Base-by-base conservation (phyloP, 2,113 vertebrate species). In the Malurus alboscapulatus region DNA sequence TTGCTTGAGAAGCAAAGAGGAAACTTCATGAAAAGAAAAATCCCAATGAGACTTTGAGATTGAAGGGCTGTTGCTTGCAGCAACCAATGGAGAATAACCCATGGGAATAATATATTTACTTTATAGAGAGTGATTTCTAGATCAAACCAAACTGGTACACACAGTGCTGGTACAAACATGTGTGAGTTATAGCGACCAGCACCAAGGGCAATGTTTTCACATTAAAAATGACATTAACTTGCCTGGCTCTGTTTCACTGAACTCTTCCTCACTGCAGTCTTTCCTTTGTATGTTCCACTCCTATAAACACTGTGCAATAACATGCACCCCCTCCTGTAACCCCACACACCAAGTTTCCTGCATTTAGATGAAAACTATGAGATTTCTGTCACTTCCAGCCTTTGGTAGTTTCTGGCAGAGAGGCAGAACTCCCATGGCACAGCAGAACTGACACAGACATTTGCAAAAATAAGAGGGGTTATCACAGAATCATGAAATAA, bases 111-210 rank as follows among this genome's bases (percentile, higher is more conserved):
- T 10, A 26, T 21, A 54, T 68, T 68, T 29, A 40, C 36, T 25
- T 11, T 5, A 30, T 2, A 48, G 3, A 63, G 7, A 54, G 7
- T 10, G 25, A 84, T 19, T 21, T 74, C 57, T 47, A 26, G 14
- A 21, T 42, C 18, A 84, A 44, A 36, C 3, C 5, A 81, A 51
- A n/a, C 24, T 27, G 58, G 7, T 14, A 4, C 1, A 1, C 2
- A 7, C 0, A 1, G 22, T 19, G 17, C 17, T 62, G 58, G 16
- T 22, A 7, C 50, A 61, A n/a, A 2, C 3, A 22, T 2, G 22
- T 20, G 45, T 10, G 38, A 90, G 27, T 40, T 55, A 42, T 14
- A 10, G 18, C 21, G 36, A 72, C 9, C 55, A 84, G 12, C 22
- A 44, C 6, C 18, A 27, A 58, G 16, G 32, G 25, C 22, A 45